A percentile compares a stretch with the other conserved stretches of the same genome.
phyloP scores from a whole-genome alignment of 2,888 invertebrate species.

The Tridacna gigas region DNA sequence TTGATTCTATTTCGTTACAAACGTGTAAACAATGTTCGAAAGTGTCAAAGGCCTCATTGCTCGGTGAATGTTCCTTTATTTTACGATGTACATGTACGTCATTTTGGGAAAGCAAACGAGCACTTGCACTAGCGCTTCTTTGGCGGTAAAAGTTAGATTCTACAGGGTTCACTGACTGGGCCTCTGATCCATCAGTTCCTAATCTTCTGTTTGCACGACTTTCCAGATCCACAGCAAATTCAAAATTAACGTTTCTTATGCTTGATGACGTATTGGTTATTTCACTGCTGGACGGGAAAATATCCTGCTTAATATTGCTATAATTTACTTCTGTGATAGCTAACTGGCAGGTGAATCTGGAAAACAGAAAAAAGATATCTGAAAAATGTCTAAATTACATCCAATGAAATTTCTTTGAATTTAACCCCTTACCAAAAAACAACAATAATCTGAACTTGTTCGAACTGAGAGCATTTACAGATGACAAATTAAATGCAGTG shows the following conservation, averaged over 20 bases:
- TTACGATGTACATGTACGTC: constrained; percentile 12
- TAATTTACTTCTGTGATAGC: constrained; percentile 88
- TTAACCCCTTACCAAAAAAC: too few relatives aligned
- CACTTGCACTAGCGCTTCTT: constrained; percentile 47
- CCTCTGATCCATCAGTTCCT: neutral
- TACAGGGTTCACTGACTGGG: neutral
- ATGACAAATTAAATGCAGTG: too few relatives aligned
- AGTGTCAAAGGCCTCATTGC: constrained; percentile 68
- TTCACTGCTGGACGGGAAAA: constrained; percentile 26
- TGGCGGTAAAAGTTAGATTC: constrained; percentile 7
- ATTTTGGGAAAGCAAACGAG: constrained; percentile 10
- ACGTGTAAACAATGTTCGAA: constrained; percentile 79
- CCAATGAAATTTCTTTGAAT: too few relatives aligned
- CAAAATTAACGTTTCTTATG: constrained; percentile 82
- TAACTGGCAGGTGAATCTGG: constrained; percentile 88
- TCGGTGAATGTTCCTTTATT: neutral
- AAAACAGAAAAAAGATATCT: constrained; percentile 8
- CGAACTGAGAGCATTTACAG: too few relatives aligned
- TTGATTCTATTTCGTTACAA: constrained; percentile 79
- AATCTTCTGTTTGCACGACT: neutral
- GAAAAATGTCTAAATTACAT: neutral
- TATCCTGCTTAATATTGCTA: constrained; percentile 51
- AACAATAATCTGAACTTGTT: too few relatives aligned
- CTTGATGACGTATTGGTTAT: constrained; percentile 45
- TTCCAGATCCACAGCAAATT: constrained; percentile 78